Base-by-base conservation (phyloP, 2,888 invertebrate species). In the Ecdyonurus torrentis region DNA sequence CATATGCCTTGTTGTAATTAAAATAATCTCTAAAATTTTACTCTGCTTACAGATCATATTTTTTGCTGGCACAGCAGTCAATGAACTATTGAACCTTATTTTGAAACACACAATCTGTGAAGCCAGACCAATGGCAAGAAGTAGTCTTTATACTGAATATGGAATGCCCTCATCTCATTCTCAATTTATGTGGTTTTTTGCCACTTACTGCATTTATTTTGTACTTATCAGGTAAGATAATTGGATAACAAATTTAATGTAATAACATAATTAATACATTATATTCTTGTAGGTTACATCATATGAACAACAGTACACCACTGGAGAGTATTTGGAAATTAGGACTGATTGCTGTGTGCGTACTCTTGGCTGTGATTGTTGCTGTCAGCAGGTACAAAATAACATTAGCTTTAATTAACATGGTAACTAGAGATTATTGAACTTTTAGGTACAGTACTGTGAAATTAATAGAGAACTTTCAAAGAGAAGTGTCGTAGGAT, bases 101-200 rank as follows among this genome's bases (percentile, higher is more conserved):
- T 76, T 93, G 65, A 94, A 94, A 75, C 85, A 90, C 72, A 79
- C 83, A 63, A 86, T 93, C 69, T 83, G 86, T 74, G 90, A 93
- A 77, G 80, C 84, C 60, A 80, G 93, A 71, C 94, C 94, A 61
- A 72, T 87, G 69, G 77, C 78, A 66, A 79, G 88, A 71, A 81
- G 83, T 65, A 78, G 81, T 70, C 74, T 85, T 63, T 85, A 85
- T 70, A 83, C 83, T 70, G 88, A 89, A 75, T 89, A 86, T 79
- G 89, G 89, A 69, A 93, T 93, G 93, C 94, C 93, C 63, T 93
- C 92, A 37, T 87, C 89, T 66, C 94, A 94, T 79, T 82, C 92
- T 69, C 93, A 93, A 76, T 89, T 91, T 74, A 86, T 90, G 78
- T 91, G 91, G 89, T 94, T 93, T 76, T 91, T 92, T 76, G 83